A percentile compares a stretch with the other conserved stretches of the same genome.
phyloP scores from a whole-genome alignment of 2,113 vertebrate species.

The Corvus hawaiiensis region DNA sequence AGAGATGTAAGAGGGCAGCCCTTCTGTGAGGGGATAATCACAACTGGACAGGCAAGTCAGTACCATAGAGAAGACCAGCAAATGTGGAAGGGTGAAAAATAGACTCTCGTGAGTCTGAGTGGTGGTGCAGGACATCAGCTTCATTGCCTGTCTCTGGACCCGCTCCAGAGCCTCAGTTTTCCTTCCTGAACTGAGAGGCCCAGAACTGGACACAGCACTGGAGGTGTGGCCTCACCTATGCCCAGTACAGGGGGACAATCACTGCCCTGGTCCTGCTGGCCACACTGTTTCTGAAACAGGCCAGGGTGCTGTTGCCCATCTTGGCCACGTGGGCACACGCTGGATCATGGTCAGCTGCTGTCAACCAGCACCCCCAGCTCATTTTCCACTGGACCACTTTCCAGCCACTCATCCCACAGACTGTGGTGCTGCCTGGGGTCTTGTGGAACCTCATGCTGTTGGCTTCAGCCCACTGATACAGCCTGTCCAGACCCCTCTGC shows the following conservation, averaged over 20 bases:
- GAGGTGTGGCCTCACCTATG: not conserved
- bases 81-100: not conserved
- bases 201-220: not conserved
- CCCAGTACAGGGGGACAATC: not conserved
- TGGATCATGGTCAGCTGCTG: not conserved
- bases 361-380: not conserved
- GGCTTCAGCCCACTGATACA: not conserved
- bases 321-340: not conserved
- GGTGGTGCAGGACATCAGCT: no score
- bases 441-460: not conserved
- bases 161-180: not conserved
- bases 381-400: not conserved
- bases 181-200: no score
- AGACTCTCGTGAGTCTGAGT: not conserved
- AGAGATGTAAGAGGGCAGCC: not conserved
- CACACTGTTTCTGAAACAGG: fast-evolving
- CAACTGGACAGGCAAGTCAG: not conserved
- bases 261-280: not conserved
- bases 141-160: not conserved
- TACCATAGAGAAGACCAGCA: not conserved
- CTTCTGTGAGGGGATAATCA: not conserved
- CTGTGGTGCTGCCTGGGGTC: not conserved
- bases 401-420: not conserved
- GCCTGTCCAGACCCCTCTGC: not conserved
- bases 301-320: fast-evolving